phyloP scores from a whole-genome alignment of 2,888 invertebrate genomes.

The Trileptium ribeirensis region DNA sequence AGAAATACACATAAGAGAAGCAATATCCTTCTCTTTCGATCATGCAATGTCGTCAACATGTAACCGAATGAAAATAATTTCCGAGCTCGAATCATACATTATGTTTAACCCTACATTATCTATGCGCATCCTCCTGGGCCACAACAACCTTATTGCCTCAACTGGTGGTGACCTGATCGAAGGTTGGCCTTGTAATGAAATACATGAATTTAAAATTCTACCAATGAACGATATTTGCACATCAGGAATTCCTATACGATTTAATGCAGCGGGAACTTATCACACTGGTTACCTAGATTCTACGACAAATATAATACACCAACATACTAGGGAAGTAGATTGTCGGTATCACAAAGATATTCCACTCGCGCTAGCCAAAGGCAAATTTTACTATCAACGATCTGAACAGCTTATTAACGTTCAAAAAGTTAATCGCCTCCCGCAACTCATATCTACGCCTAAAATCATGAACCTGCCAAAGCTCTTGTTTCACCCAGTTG shows the following conservation, averaged over 20 bases:
- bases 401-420: neutral
- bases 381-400: neutral
- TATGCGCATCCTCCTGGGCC: neutral
- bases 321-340: neutral
- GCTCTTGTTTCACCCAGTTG: neutral
- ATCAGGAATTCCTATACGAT: neutral
- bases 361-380: neutral
- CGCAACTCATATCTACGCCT: neutral
- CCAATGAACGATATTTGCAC: neutral
- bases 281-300: slow-evolving; percentile 6
- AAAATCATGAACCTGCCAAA: neutral
- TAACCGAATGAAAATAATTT: neutral
- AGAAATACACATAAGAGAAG: neutral
- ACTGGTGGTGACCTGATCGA: neutral
- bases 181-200: neutral
- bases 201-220: neutral
- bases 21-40: neutral
- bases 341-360: neutral
- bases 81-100: neutral
- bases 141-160: neutral
- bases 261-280: neutral
- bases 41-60: neutral
- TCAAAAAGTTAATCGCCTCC: neutral
- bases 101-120: neutral
- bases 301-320: neutral